Evolutionary conservation across 2,888 invertebrate genomes (phyloP).

Genomic region (Minunthozetes semirufus): DNA sequence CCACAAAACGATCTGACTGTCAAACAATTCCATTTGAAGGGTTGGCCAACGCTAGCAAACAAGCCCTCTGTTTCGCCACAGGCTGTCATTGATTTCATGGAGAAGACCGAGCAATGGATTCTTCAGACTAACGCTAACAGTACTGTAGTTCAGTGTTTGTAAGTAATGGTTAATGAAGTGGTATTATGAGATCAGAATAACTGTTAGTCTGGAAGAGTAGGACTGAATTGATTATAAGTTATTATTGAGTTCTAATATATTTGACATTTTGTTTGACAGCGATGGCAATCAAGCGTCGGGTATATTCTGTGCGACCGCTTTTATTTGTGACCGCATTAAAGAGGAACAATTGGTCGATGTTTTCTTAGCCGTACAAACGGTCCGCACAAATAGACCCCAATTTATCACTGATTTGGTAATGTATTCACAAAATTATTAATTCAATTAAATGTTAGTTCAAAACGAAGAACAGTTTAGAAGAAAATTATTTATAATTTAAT

Average conservation of each 20-base stretch:
- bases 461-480: neutral
- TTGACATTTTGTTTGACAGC: conserved; percentile 45
- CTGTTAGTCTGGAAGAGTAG: no score
- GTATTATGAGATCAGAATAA: neutral
- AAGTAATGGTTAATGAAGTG: conserved; percentile 25
- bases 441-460: neutral
- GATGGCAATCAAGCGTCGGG: conserved; percentile 53
- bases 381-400: conserved; percentile 52
- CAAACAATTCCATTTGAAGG: conserved; percentile 34
- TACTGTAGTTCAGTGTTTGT: conserved; percentile 42
- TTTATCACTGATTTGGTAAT: conserved; percentile 44
- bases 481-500: neutral
- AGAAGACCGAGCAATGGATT: conserved; percentile 15
- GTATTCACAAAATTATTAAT: neutral
- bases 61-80: neutral
- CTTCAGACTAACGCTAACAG: conserved; percentile 8
- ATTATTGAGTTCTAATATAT: no score
- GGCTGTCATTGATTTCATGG: conserved; percentile 17
- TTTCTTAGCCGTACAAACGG: conserved; percentile 50
- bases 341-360: conserved; percentile 54
- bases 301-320: conserved; percentile 51
- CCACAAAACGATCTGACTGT: conserved; percentile 29
- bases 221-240: no score
- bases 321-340: conserved; percentile 53
- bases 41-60: neutral